A percentile compares a stretch with the other conserved stretches of the same genome.
These are phyloP conservation scores for Agrilus cyanescens DNA, from an alignment of 2,888 invertebrate species.

Conservation along the genomic window DNA sequence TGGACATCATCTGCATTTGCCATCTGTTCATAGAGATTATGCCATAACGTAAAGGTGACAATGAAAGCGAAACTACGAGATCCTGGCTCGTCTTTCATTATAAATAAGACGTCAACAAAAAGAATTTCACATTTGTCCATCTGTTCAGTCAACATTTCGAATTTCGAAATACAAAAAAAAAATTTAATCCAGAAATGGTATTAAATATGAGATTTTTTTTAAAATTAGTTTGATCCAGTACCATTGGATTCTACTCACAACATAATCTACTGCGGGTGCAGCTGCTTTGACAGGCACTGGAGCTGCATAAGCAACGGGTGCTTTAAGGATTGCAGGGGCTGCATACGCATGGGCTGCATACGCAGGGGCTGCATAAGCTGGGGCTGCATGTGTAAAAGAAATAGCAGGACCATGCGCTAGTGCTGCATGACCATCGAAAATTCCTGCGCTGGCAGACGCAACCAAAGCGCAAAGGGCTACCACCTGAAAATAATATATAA, in stretches of 20 bases:
- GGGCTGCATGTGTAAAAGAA: not conserved
- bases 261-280: slow-evolving; percentile 24
- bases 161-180: too few species aligned
- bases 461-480: slow-evolving; percentile 29
- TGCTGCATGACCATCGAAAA: slow-evolving; percentile 25
- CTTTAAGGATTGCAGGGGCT: slow-evolving; percentile 13
- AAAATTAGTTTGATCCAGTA: too few species aligned
- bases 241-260: slow-evolving; percentile 18
- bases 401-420: slow-evolving; percentile 4
- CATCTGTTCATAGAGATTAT: too few species aligned
- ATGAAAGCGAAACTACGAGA: too few species aligned
- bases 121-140: too few species aligned
- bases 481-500: slow-evolving; percentile 21
- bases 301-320: slow-evolving; percentile 18
- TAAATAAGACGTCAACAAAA: too few species aligned
- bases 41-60: too few species aligned
- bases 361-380: slow-evolving; percentile 11
- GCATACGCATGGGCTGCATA: slow-evolving; percentile 16
- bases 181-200: too few species aligned
- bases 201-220: too few species aligned
- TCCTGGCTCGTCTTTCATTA: too few species aligned
- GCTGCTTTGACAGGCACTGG: slow-evolving; percentile 18
- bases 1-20: too few species aligned
- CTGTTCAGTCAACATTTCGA: too few species aligned
- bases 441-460: slow-evolving; percentile 38